Percentiles rank a stretch among this genome's conserved stretches.
phyloP scores from a whole-genome alignment of 2,797 vertebrate genomes.

The Perodicticus potto region DNA sequence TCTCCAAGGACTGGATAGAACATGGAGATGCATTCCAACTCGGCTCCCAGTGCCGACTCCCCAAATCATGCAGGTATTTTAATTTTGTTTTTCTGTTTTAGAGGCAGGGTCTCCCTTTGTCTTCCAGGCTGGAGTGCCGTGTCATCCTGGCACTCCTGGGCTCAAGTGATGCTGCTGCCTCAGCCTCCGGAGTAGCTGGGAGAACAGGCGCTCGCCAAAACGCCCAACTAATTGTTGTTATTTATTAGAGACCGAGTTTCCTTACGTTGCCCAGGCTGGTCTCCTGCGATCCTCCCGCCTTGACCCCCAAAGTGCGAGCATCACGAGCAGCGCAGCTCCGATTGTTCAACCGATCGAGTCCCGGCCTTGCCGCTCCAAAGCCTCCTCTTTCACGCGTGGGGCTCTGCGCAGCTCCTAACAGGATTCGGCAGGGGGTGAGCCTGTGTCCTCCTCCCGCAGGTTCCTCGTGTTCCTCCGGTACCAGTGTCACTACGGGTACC shows the following conservation, averaged over 20 bases:
- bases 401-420: not conserved
- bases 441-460: conserved; percentile 83
- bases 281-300: too few species aligned
- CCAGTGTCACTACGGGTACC: conserved; percentile 95
- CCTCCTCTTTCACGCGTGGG: not conserved
- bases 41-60: not conserved
- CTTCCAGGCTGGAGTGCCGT: too few species aligned
- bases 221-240: not conserved
- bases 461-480: conserved; percentile 96
- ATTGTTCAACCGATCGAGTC: rapidly evolving
- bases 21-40: rapidly evolving
- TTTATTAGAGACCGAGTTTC: not conserved
- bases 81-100: not conserved
- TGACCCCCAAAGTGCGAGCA: not conserved
- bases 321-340: rapidly evolving
- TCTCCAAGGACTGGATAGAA: not conserved
- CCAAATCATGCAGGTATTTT: not conserved
- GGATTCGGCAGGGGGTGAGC: not conserved
- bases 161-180: not conserved
- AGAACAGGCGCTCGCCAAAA: not conserved
- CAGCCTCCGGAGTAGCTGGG: not conserved
- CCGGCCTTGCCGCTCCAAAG: not conserved
- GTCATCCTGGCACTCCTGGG: not conserved
- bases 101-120: not conserved
- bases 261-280: not conserved